Conservation (phyloP, 2,888 invertebrate species). For the Cataglyphis cursor region DNA sequence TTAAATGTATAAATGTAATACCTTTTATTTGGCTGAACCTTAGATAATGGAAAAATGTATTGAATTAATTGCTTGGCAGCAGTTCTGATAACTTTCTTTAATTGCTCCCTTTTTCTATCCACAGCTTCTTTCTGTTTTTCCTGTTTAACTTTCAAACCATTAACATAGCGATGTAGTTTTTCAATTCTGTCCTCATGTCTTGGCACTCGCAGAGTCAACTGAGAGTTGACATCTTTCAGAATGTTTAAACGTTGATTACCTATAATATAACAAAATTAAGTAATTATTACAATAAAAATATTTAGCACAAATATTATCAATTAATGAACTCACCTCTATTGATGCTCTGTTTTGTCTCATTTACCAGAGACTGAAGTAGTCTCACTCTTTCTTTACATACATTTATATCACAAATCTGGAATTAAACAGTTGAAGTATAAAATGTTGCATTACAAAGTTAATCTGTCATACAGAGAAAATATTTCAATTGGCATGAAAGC, state of each 20-base stretch:
- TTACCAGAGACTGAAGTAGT: slow-evolving; percentile 88
- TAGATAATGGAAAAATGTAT: slow-evolving; percentile 91
- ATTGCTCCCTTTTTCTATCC: slow-evolving; percentile 87
- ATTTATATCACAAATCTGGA: slow-evolving; percentile 89
- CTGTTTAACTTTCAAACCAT: slow-evolving; percentile 88
- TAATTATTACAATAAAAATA: not conserved
- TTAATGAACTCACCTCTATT: slow-evolving; percentile 79
- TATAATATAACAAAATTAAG: slow-evolving; percentile 62
- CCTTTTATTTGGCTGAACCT: slow-evolving; percentile 87
- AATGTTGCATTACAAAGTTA: slow-evolving; percentile 38
- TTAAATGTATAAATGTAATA: slow-evolving; percentile 73
- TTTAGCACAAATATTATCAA: slow-evolving; percentile 5
- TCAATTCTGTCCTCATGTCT: slow-evolving; percentile 90
- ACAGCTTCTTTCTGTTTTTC: slow-evolving; percentile 87
- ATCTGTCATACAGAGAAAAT: not conserved
- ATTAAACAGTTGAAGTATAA: slow-evolving; percentile 63
- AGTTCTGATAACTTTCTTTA: slow-evolving; percentile 88
- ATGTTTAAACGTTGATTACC: slow-evolving; percentile 84
- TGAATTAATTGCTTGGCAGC: slow-evolving; percentile 90
- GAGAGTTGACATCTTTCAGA: slow-evolving; percentile 84
- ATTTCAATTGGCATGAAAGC: not conserved
- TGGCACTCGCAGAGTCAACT: slow-evolving; percentile 88
- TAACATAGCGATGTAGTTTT: slow-evolving; percentile 88
- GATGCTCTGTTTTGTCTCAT: slow-evolving; percentile 88
- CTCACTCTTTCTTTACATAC: slow-evolving; percentile 89